These are phyloP conservation scores for Drosophila histrio DNA, from an alignment of 2,888 invertebrate species.

Conservation along the genomic window DNA sequence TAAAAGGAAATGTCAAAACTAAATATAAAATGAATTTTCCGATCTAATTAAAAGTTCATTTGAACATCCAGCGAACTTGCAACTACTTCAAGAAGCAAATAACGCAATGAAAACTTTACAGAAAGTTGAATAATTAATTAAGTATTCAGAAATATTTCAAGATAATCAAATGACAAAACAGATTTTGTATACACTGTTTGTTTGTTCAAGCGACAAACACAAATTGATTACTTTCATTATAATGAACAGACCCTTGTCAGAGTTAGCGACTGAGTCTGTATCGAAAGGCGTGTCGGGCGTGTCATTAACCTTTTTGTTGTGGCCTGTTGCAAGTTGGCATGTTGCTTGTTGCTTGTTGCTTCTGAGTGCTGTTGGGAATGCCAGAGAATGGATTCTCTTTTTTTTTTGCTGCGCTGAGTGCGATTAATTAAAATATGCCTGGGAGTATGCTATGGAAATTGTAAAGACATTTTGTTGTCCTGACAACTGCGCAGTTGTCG, in stretches of 20 bases:
- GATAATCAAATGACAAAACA: conserved; percentile 17
- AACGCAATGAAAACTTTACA: neutral
- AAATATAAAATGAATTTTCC: neutral
- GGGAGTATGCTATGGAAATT: conserved; percentile 21
- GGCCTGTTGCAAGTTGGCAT: conserved; percentile 8
- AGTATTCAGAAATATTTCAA: conserved; percentile 3
- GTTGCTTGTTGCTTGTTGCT: conserved; percentile 16
- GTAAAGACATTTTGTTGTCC: conserved; percentile 19
- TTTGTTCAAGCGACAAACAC: conserved; percentile 8
- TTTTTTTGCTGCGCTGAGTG: neutral
- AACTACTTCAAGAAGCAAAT: neutral
- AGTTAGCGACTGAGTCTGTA: neutral
- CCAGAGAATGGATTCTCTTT: neutral
- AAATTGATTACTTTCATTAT: conserved; percentile 12
- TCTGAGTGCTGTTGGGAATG: neutral
- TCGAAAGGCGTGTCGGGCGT: conserved; percentile 9
- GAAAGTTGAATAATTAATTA: conserved; percentile 15
- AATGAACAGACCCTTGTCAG: conserved; percentile 8
- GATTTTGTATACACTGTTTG: conserved; percentile 8
- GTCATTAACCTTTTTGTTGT: conserved; percentile 31
- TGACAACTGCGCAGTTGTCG: conserved; percentile 60
- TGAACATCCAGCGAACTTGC: neutral
- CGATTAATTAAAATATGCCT: conserved; percentile 22
- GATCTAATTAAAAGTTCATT: conserved; percentile 12
- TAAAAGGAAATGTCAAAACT: neutral